Percentiles rank a stretch among this genome's conserved stretches.
phyloP scores from a whole-genome alignment of 2,888 invertebrate genomes.

The Chymomyza amoena region DNA sequence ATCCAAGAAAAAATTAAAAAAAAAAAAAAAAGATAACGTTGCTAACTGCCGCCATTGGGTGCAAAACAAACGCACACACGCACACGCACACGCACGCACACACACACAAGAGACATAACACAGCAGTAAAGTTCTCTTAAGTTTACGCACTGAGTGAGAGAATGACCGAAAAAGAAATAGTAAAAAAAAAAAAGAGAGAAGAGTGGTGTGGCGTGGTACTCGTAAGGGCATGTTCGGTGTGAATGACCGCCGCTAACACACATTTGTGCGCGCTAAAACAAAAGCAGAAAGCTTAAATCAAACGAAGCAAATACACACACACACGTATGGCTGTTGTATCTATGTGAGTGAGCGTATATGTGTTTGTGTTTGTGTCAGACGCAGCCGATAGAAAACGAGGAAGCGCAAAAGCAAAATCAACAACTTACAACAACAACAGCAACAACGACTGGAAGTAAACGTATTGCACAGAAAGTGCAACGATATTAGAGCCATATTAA shows the following conservation, averaged over 20 bases:
- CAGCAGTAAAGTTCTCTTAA: conserved; percentile 1
- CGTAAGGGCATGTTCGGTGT: conserved; percentile 76
- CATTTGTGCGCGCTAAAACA: conserved; percentile 72
- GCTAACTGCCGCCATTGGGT: conserved; percentile 34
- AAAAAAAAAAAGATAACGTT: not conserved
- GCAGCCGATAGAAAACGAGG: conserved; percentile 3
- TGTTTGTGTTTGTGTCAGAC: conserved; percentile 1
- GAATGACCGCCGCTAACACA: conserved; percentile 78
- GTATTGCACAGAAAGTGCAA: not conserved
- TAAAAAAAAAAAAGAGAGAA: conserved; percentile 27
- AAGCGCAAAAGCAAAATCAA: not conserved
- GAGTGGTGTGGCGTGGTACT: conserved; percentile 38
- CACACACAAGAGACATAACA: not conserved
- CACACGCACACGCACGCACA: conserved; percentile 19
- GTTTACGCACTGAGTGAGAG: conserved; percentile 17
- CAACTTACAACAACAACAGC: conserved; percentile 1
- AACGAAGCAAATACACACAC: conserved; percentile 7
- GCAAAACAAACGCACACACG: conserved; percentile 29
- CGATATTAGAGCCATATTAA: not conserved
- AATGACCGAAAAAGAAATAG: conserved; percentile 26
- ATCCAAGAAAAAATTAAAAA: not conserved
- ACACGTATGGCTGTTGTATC: conserved; percentile 4
- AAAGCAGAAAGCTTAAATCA: conserved; percentile 36
- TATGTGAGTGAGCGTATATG: not conserved
- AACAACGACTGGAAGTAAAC: conserved; percentile 1